Base-by-base conservation (phyloP, 92 coral and sea anemone species). In the Actinostola sp. region DNA sequence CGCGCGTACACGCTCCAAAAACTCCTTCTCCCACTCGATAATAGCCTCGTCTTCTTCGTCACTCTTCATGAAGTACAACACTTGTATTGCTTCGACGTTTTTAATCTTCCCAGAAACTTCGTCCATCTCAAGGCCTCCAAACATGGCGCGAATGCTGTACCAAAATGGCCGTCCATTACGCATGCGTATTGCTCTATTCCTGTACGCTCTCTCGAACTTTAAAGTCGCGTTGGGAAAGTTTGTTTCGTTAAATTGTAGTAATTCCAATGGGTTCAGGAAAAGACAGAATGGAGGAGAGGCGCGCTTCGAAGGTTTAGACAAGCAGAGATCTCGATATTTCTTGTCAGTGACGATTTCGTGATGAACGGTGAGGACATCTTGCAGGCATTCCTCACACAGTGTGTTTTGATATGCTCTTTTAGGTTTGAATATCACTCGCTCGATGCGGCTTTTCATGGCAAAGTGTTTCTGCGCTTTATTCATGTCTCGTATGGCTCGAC, bases 401-500 rank as follows among this genome's bases (percentile, higher is more conserved):
- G 82, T 71, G 35, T 86, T 81, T 48, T 51, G 56, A 32, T 76
- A 68, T 28, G 63, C 24, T 1, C 86, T 14, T 30, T 82, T 70
- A 0, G 96, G 82, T 49, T 49, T 81, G 23, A 86, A 76, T 16
- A 90, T 64, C 58, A 86, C 60, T 16, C 64, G 71, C 67, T 90
- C 84, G 20, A 82, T 62, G 23, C 96, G 84, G 35, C 72, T 42
- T 28, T 86, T 82, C 50, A 90, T 66, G 61, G 79, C 35, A 45
- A 90, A 90, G 77, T 82, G 57, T 30, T 66, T 79, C 38, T 86
- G 67, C 32, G 98, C 97, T 12, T 63, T 77, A 24, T 88, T 23
- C 23, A 93, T 34, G 55, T 93, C 88, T 35, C 76, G 70, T 67
- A 82, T 73, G 57, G 97, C 80, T 51, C 82, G 75, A 76, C 98